phyloP scores from a whole-genome alignment of 2,113 vertebrate species.

The Myrmophylax atrothorax region DNA sequence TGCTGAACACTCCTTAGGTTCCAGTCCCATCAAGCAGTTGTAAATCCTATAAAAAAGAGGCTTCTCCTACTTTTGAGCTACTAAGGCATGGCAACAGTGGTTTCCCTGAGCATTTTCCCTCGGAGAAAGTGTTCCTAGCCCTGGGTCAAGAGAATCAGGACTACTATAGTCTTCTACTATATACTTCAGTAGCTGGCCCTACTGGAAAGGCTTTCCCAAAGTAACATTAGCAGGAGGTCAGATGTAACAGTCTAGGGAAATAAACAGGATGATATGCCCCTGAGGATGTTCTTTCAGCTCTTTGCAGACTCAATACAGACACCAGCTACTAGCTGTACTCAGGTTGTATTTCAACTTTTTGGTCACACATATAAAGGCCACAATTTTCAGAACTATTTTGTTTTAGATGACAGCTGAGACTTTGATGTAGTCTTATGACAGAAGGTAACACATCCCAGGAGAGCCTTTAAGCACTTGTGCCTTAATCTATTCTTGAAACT shows the following conservation, averaged over 20 bases:
- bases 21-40: not conserved
- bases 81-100: not conserved
- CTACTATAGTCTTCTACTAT: not conserved
- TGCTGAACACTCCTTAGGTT: not conserved
- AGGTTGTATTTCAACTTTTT: not conserved
- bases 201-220: not conserved
- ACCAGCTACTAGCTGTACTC: not conserved
- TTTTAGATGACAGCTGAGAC: not conserved
- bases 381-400: not conserved
- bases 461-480: conserved; percentile 4
- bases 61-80: not conserved
- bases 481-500: conserved; percentile 18
- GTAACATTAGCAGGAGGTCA: not conserved
- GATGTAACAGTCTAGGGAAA: not conserved
- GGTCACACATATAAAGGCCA: not conserved
- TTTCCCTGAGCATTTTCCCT: not conserved
- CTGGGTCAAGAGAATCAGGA: not conserved
- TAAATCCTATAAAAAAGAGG: not conserved
- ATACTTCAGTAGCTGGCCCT: no score
- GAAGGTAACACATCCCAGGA: not conserved
- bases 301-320: not conserved
- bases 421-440: not conserved
- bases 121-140: not conserved
- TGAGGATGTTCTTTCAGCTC: not conserved
- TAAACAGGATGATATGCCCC: not conserved